phyloP scores from a whole-genome alignment of 2,888 invertebrate genomes.

The Cynaeus angustus region DNA sequence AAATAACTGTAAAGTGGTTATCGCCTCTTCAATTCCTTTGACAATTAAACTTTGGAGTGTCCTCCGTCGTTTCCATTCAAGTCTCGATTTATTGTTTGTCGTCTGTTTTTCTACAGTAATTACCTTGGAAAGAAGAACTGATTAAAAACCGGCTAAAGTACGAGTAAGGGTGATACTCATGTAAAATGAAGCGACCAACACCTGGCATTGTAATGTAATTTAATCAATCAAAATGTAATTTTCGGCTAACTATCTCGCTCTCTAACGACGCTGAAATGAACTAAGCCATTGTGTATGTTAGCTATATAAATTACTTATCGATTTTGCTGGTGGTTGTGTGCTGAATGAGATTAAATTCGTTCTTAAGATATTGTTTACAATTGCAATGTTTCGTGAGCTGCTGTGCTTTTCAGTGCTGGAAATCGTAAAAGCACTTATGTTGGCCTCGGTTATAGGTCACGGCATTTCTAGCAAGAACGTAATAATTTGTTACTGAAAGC shows the following conservation, averaged over 20 bases:
- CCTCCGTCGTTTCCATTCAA: constrained; percentile 15
- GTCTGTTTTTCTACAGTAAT: constrained; percentile 18
- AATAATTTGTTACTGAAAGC: no score
- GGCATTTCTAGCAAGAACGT: not conserved
- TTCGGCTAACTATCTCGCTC: constrained; percentile 28
- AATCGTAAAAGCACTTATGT: constrained; percentile 12
- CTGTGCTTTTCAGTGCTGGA: constrained; percentile 34
- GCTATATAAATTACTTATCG: constrained; percentile 51
- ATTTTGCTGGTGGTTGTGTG: constrained; percentile 44
- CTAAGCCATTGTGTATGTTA: constrained; percentile 43
- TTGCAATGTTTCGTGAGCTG: constrained; percentile 43
- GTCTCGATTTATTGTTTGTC: constrained; percentile 20
- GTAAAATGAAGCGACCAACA: constrained; percentile 21
- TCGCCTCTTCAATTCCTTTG: constrained; percentile 30
- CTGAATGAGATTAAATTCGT: constrained; percentile 45
- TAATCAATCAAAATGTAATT: constrained; percentile 41
- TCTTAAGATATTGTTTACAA: constrained; percentile 46
- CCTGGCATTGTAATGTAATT: constrained; percentile 21
- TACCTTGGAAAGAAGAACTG: not conserved
- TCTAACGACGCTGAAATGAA: constrained; percentile 43
- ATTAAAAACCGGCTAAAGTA: constrained; percentile 8
- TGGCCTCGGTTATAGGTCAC: constrained; percentile 22
- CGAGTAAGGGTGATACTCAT: not conserved
- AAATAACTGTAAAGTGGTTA: constrained; percentile 36
- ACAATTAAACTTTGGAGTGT: constrained; percentile 36